Conservation (phyloP, 35 echinoderm and acorn worm genomes). For the Holothuria glaberrima region DNA sequence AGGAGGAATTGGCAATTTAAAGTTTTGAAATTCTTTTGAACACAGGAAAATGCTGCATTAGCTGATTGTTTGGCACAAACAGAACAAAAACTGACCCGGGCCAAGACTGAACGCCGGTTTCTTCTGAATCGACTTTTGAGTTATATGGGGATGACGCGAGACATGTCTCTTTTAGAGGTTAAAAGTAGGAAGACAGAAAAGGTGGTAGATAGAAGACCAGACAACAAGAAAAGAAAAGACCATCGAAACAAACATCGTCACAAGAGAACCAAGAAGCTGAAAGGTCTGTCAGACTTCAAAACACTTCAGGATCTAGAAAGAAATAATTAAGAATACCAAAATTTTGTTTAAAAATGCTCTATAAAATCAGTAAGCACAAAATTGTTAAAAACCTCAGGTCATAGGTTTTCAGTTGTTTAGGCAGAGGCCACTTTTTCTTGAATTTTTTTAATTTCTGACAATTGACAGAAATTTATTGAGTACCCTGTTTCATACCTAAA, state of each 20-base stretch:
- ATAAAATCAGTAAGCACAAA: no score
- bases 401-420: no score
- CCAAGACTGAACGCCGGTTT: constrained; percentile 56
- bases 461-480: no score
- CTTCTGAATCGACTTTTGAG: constrained; percentile 56
- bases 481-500: no score
- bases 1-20: no score
- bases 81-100: constrained; percentile 36
- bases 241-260: constrained; percentile 33
- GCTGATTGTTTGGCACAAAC: constrained; percentile 40
- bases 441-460: no score
- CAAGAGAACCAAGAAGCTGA: constrained; percentile 53
- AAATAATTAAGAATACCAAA: no score
- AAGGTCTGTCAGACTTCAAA: constrained; percentile 38
- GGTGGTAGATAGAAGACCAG: constrained; percentile 36
- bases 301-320: no score
- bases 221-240: constrained; percentile 62
- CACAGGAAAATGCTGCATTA: constrained; percentile 69
- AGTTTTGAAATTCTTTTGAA: background rate
- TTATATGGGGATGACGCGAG: constrained; percentile 53
- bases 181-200: constrained; percentile 23
- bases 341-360: no score
- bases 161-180: constrained; percentile 25
- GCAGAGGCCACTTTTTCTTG: no score
- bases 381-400: no score